A percentile compares a stretch with the other conserved stretches of the same genome.
Evolutionary conservation across 2,888 invertebrate species (phyloP).

Genomic region (Pachymerium ferrugineum): DNA sequence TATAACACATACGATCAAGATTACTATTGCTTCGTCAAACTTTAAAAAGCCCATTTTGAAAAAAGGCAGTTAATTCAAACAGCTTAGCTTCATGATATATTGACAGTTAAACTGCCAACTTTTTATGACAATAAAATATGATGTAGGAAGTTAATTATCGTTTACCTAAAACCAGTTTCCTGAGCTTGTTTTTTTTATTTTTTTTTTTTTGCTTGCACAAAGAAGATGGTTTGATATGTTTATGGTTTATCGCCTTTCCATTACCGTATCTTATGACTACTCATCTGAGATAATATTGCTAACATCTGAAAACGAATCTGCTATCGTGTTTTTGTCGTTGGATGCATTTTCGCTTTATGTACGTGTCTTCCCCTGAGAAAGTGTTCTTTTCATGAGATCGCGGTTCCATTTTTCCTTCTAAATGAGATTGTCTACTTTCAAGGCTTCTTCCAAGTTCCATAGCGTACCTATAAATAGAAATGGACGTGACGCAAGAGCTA

Average conservation of each 20-base stretch:
- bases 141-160: no score
- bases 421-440: slow-evolving; percentile 8
- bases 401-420: background rate
- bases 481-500: background rate
- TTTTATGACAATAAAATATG: no score
- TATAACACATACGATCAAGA: no score
- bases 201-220: no score
- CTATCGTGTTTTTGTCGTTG: background rate
- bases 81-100: no score
- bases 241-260: background rate
- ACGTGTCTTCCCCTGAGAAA: background rate
- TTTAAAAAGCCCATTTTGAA: no score
- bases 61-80: no score
- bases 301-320: background rate
- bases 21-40: no score
- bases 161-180: no score
- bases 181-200: no score
- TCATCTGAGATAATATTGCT: background rate
- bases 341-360: background rate
- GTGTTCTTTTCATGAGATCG: background rate
- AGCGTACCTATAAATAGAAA: background rate
- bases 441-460: background rate
- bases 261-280: background rate
- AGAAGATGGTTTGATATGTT: background rate
- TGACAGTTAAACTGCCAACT: no score